These are phyloP conservation scores for Cantharis rufa DNA, from an alignment of 2,888 invertebrate genomes.

Conservation along the genomic window DNA sequence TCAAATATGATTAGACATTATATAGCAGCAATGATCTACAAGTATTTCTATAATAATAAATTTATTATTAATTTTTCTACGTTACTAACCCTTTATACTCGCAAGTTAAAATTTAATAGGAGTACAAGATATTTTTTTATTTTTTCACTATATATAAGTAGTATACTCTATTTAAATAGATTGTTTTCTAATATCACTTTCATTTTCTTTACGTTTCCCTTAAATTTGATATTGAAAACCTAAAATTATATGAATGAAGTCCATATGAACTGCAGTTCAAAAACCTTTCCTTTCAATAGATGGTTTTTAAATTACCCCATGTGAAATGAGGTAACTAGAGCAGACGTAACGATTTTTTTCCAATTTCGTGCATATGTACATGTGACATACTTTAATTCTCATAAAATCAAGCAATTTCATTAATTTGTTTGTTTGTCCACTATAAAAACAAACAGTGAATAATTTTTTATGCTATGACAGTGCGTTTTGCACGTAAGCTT, in stretches of 20 bases:
- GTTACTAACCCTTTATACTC: background rate
- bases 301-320: background rate
- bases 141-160: too few species aligned
- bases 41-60: background rate
- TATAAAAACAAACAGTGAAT: background rate
- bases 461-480: background rate
- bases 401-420: background rate
- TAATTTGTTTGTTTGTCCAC: background rate
- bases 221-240: background rate
- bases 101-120: too few species aligned
- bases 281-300: background rate
- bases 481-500: background rate
- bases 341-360: background rate
- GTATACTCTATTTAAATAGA: too few species aligned
- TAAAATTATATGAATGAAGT: background rate
- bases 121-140: too few species aligned
- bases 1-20: background rate
- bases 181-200: background rate
- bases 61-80: background rate
- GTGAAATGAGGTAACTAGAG: constrained; percentile 17
- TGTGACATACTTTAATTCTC: background rate
- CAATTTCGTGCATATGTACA: background rate
- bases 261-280: background rate
- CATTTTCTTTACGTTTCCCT: background rate
- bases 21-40: background rate